Evolutionary conservation across 2,888 invertebrate species (phyloP).

Genomic region (Conops quadrifasciatus): DNA sequence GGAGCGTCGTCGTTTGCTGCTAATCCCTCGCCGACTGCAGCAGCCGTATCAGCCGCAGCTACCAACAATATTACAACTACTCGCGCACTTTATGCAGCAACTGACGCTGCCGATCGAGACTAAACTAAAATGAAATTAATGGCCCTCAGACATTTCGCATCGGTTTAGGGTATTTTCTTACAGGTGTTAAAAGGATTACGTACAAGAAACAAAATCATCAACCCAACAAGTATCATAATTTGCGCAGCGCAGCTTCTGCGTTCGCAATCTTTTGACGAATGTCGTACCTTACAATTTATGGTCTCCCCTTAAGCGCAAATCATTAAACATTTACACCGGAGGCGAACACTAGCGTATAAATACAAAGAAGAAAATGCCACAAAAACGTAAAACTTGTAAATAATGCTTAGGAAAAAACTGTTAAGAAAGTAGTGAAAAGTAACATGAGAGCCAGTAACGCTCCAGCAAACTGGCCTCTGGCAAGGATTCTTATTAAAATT

Average conservation of each 20-base stretch:
- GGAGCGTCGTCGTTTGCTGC: slow-evolving; percentile 6
- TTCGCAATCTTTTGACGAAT: too few relatives aligned
- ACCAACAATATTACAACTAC: slow-evolving; percentile 58
- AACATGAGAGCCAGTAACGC: too few relatives aligned
- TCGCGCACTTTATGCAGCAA: slow-evolving; percentile 56
- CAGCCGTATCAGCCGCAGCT: slow-evolving; percentile 50
- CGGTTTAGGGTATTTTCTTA: too few relatives aligned
- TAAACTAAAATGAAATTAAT: slow-evolving; percentile 45
- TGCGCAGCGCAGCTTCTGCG: too few relatives aligned
- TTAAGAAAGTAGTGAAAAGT: too few relatives aligned
- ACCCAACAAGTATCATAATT: not conserved
- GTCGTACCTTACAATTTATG: too few relatives aligned
- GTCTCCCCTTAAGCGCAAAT: not conserved
- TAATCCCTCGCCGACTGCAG: slow-evolving; percentile 43
- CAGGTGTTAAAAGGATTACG: too few relatives aligned
- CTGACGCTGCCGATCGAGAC: slow-evolving; percentile 48
- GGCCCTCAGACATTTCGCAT: slow-evolving; percentile 38
- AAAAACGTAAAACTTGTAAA: slow-evolving; percentile 23
- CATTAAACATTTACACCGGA: not conserved
- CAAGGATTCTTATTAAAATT: too few relatives aligned
- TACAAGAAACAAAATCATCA: not conserved
- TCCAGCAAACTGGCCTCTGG: not conserved
- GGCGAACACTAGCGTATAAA: too few relatives aligned
- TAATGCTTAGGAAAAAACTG: slow-evolving; percentile 3
- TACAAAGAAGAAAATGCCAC: not conserved